Evolutionary conservation across 1,140 invertebrate genomes (phyloP), one percentile per base, ranked within the genome.

Genomic region (Rhizoglyphus robini): DNA sequence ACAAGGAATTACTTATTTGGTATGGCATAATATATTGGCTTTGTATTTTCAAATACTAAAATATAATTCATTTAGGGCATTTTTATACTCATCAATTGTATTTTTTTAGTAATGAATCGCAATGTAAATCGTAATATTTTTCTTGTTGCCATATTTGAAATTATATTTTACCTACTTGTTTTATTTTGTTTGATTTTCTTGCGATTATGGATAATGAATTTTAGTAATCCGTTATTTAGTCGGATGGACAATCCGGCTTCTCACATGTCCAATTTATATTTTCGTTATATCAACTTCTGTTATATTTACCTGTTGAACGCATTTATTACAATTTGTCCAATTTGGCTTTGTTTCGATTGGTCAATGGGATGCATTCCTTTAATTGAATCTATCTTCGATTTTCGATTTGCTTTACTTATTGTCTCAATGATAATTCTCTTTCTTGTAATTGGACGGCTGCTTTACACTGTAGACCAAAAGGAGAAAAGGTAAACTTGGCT

Each of bases 331-430:
- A 72, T 92, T 3, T 88, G 83, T 71, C 91, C 90, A 13, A 82
- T 82, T 67, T 82, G 83, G 46, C 76, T 95, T 31, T 90, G 88
- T 74, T 94, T 91, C 74, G 91, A 95, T 74, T 95, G 91, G 91
- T 90, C 89, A 3, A 93, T 93, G 90, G 88, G 90, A 69, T 84
- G 89, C 1, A 83, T 95, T 69, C 87, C 88, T 0, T 79, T 87
- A 62, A 82, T 95, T 66, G 83, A 81, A 1, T 80, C 81, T 13
- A 62, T 89, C 11, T 78, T 80, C 63, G 90, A 95, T 75, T 73
- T 81, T 0, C 25, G 63, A 15, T 25, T 49, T 57, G 3, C 51
- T 8, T 51, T 49, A 15, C 8, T 64, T 0, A 32, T 64, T 4
- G 15, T 64, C 2, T 64, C 51, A 29, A 20, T n/a, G 30, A 38